Evolutionary conservation across 2,113 vertebrate species (phyloP).

Genomic region (Axis porcinus): DNA sequence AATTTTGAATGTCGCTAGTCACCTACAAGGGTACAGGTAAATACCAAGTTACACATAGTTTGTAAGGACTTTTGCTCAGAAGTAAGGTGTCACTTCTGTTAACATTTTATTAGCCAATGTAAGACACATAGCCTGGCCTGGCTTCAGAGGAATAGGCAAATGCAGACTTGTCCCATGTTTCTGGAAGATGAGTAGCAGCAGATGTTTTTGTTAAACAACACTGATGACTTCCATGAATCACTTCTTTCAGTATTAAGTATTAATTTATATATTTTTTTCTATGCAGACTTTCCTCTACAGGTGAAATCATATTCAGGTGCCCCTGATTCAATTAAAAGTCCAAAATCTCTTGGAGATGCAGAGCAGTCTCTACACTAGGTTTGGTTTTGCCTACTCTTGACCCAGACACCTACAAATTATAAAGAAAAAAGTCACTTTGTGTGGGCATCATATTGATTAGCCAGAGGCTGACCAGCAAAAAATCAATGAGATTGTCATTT

Average conservation of each 20-base stretch:
- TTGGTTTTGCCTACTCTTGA: not conserved
- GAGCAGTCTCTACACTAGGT: not conserved
- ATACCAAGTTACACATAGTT: not conserved
- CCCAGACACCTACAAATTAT: not conserved
- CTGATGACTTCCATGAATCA: not conserved
- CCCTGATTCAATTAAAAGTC: not conserved
- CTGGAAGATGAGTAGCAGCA: not conserved
- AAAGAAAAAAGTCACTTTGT: not conserved
- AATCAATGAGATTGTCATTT: slow-evolving; percentile 50
- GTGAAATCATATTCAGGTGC: not conserved
- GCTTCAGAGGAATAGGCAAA: not conserved
- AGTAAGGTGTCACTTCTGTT: not conserved
- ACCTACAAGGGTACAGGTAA: not conserved
- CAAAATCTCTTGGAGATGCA: not conserved
- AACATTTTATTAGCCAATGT: not conserved
- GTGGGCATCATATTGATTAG: slow-evolving; percentile 16
- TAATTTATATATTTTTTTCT: not conserved
- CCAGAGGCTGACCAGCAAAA: not conserved
- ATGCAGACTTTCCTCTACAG: not conserved
- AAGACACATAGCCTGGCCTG: not conserved
- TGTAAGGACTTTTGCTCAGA: not conserved
- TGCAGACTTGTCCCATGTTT: not conserved
- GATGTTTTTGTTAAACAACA: not conserved
- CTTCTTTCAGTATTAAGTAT: not conserved
- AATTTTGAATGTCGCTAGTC: not conserved